A percentile compares a stretch with the other conserved stretches of the same genome.
These are phyloP conservation scores for Merops nubicus DNA, from an alignment of 2,113 vertebrate genomes.

Conservation along the genomic window DNA sequence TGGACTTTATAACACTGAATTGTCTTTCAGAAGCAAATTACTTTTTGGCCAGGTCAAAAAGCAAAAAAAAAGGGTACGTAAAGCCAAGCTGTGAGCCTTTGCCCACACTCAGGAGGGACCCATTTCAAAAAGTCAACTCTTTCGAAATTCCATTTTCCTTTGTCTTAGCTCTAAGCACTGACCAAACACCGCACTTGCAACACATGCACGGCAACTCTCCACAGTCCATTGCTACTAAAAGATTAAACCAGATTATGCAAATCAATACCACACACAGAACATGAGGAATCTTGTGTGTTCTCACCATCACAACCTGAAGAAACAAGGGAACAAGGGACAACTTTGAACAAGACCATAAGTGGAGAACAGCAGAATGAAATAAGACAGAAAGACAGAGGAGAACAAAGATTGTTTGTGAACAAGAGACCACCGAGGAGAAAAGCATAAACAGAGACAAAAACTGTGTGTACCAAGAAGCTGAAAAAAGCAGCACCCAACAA, in stretches of 20 bases:
- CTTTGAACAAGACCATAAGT: neutral
- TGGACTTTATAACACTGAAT: neutral
- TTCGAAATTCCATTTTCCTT: neutral
- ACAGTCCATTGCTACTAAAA: neutral
- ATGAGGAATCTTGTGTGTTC: neutral
- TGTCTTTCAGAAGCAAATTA: neutral
- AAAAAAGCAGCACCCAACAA: neutral
- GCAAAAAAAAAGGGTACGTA: neutral
- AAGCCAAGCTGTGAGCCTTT: neutral
- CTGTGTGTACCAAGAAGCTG: neutral
- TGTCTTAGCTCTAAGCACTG: neutral
- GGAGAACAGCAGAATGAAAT: neutral
- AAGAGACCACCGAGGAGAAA: neutral
- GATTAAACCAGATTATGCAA: neutral
- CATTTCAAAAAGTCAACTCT: neutral
- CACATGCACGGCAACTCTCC: neutral
- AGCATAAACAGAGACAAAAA: neutral
- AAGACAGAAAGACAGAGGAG: neutral
- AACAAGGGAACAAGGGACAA: neutral
- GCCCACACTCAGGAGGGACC: neutral
- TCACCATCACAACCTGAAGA: neutral
- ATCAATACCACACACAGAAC: neutral
- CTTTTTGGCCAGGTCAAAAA: neutral
- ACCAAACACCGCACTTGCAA: neutral
- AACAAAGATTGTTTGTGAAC: neutral